Percentiles rank a stretch among this genome's conserved stretches.
These are phyloP conservation scores for Platichthys flesus DNA, from an alignment of 2,113 vertebrate genomes.

Conservation along the genomic window DNA sequence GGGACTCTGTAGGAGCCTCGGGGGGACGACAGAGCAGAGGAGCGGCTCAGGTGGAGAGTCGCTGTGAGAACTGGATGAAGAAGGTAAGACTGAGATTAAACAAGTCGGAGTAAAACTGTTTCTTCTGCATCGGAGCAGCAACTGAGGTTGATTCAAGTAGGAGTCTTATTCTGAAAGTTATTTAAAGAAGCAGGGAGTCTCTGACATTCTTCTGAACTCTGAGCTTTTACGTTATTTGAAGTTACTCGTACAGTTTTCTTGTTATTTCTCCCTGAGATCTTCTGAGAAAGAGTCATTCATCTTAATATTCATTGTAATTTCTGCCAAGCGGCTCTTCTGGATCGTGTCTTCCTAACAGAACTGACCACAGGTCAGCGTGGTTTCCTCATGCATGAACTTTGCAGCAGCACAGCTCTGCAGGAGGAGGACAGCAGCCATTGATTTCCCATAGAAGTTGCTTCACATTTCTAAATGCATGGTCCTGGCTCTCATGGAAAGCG, in stretches of 20 bases:
- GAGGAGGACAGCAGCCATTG: background rate
- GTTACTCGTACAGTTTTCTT: background rate
- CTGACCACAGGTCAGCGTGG: constrained; percentile 2
- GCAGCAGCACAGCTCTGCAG: background rate
- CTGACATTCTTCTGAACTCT: background rate
- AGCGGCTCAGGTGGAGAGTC: constrained; percentile 20
- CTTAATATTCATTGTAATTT: constrained; percentile 11
- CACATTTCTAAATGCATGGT: too few species aligned
- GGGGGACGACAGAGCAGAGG: background rate
- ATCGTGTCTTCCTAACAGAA: constrained; percentile 43
- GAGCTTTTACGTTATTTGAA: background rate
- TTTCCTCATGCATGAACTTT: background rate
- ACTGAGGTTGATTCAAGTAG: background rate
- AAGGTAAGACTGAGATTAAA: constrained; percentile 53
- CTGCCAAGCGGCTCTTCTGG: constrained; percentile 25
- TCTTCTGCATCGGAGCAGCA: background rate
- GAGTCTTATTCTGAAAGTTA: background rate
- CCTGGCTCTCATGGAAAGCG: background rate
- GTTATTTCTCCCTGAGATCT: background rate
- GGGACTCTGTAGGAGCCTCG: constrained; percentile 39
- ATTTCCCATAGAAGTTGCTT: background rate
- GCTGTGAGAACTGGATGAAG: constrained; percentile 47
- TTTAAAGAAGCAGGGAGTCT: background rate
- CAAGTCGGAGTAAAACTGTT: too few species aligned
- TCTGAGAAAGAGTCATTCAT: constrained; percentile 33